Evolutionary conservation across 2,888 invertebrate genomes (phyloP).

Genomic region (Andrena flavipes): DNA sequence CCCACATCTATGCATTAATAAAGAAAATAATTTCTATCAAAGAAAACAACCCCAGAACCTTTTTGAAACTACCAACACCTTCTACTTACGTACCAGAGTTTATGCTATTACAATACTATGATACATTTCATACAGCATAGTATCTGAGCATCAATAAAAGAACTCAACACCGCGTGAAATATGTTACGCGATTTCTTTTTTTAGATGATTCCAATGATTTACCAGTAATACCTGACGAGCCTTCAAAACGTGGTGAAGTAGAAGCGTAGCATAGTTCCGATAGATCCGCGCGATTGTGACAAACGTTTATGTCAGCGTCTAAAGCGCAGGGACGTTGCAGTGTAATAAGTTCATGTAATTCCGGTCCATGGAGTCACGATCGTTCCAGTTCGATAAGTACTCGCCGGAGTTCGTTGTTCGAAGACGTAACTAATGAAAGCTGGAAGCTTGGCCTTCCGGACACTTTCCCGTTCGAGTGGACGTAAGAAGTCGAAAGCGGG

Average conservation of each 20-base stretch:
- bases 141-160: no score
- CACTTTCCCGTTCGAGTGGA: slow-evolving; percentile 61
- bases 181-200: no score
- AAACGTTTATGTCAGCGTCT: background rate
- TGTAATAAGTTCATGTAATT: slow-evolving; percentile 58
- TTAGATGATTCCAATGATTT: no score
- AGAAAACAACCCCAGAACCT: no score
- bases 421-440: slow-evolving; percentile 69
- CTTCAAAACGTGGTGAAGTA: background rate
- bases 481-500: slow-evolving; percentile 54
- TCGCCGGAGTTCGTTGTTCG: slow-evolving; percentile 58
- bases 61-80: background rate
- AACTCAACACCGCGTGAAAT: no score
- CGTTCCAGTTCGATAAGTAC: slow-evolving; percentile 64
- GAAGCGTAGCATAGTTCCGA: slow-evolving; percentile 2
- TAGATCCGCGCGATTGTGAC: slow-evolving; percentile 18
- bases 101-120: no score
- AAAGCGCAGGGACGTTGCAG: background rate
- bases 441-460: slow-evolving; percentile 64
- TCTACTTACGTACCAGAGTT: no score
- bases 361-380: slow-evolving; percentile 56
- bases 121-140: no score
- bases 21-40: background rate
- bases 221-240: background rate
- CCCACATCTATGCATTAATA: background rate